A percentile compares a stretch with the other conserved stretches of the same genome.
Evolutionary conservation across 1,140 invertebrate genomes (phyloP).

Genomic region (Neocloeon triangulifer): DNA sequence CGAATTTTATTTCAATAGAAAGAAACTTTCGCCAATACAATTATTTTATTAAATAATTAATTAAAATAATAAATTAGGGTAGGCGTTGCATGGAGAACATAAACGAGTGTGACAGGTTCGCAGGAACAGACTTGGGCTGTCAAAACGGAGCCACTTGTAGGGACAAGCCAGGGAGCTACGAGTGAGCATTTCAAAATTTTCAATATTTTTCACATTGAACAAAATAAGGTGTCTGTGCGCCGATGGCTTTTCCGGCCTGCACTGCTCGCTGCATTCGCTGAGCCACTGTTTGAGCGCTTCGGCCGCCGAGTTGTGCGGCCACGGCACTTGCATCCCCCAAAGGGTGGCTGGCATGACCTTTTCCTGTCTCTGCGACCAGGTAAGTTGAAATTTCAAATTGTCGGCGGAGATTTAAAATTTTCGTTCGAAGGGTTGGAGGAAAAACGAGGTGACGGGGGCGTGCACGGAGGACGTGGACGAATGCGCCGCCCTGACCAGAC

Average conservation of each 20-base stretch:
- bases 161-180: constrained; percentile 57
- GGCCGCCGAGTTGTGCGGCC: constrained; percentile 55
- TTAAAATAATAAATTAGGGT: no score
- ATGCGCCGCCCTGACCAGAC: constrained; percentile 33
- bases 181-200: no score
- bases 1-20: no score
- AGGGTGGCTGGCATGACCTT: constrained; percentile 28
- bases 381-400: no score
- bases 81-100: no score
- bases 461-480: constrained; percentile 75
- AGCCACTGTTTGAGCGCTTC: constrained; percentile 48
- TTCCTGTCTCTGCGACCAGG: constrained; percentile 54
- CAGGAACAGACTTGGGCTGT: constrained; percentile 75
- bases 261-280: constrained; percentile 50
- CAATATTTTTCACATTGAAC: no score
- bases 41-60: no score
- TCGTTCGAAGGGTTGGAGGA: constrained; percentile 48
- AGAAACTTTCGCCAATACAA: no score
- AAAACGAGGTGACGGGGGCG: constrained; percentile 30
- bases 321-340: constrained; percentile 56
- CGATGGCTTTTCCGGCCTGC: constrained; percentile 53
- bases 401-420: no score
- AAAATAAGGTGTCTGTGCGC: constrained; percentile 54
- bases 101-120: constrained; percentile 62
- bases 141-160: constrained; percentile 77